Base-by-base conservation (phyloP, 2,888 invertebrate genomes). In the Melanargia galathea region DNA sequence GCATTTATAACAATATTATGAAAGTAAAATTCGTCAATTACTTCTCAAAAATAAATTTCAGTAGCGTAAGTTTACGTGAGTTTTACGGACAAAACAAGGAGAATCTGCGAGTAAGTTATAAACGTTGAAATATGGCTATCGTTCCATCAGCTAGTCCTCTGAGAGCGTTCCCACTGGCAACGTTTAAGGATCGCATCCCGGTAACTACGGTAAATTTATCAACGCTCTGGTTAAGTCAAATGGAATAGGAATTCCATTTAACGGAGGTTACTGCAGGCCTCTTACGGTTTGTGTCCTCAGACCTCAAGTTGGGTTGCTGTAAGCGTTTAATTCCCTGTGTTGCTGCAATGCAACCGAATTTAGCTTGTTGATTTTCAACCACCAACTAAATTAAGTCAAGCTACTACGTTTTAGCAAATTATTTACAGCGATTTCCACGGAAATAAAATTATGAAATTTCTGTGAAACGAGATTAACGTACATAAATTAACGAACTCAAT, bases 51-150 rank as follows among this genome's bases (percentile, higher is more conserved):
- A n/a, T 5, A 38, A 38, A n/a, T n/a, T n/a, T 40, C 40, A 40
- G 18, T 8, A 16, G 16, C 43, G 2, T 18, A 18, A 43, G 43
- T 8, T 43, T 20, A 46, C 13, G 13, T 35, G 35, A 20, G 18
- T 6, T 11, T 13, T 52, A 18, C 52, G 20, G 10, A 35, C 11
- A 35, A 35, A 51, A 11, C 10, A 26, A 10, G 11, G 8, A 18
- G 33, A 20, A 35, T 52, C 20, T 51, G 22, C 38, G 13, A 40
- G 43, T 55, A 55, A 38, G 20, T 52, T 52, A 13, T 33, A 35
- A 35, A 33, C 35, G 52, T 52, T 52, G 52, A 52, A 7, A 52
- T 52, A 52, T 52, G 33, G 52, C 6, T 11, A 20, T 13, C 52
- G 35, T 20, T 52, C 52, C 35, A 35, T 52, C 52, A 52, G 20